Evolutionary conservation across 2,888 invertebrate genomes (phyloP).

Genomic region (Sussaba pulchella): DNA sequence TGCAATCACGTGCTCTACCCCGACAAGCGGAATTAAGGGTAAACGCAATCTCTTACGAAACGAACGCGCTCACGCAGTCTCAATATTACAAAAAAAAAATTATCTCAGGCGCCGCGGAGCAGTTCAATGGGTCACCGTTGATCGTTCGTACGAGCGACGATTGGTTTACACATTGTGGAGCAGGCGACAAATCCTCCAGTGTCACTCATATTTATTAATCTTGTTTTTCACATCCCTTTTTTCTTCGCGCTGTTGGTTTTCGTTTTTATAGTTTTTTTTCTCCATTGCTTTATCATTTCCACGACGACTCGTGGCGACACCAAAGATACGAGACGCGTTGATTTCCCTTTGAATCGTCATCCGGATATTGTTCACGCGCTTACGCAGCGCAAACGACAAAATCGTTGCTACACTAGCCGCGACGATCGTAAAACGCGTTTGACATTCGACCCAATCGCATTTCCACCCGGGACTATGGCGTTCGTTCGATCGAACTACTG

Average conservation of each 20-base stretch:
- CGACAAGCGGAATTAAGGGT: slow-evolving; percentile 67
- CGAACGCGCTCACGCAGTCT: slow-evolving; percentile 65
- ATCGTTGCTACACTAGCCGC: background rate
- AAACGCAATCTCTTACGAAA: slow-evolving; percentile 77
- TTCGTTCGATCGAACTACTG: slow-evolving; percentile 28
- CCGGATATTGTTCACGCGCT: background rate
- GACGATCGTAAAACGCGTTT: slow-evolving; percentile 13
- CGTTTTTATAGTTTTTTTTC: background rate
- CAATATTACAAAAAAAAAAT: slow-evolving; percentile 72
- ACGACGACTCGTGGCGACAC: slow-evolving; percentile 4
- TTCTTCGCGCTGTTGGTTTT: background rate
- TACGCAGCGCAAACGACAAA: background rate
- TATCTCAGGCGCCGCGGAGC: slow-evolving; percentile 69
- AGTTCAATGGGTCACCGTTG: slow-evolving; percentile 74
- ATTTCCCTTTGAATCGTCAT: too few relatives aligned
- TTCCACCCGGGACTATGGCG: slow-evolving; percentile 19
- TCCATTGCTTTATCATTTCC: slow-evolving; percentile 1
- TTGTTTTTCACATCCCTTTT: too few relatives aligned
- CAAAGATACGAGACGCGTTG: slow-evolving; percentile 1
- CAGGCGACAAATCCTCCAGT: slow-evolving; percentile 29
- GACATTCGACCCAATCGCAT: slow-evolving; percentile 53
- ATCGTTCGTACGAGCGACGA: slow-evolving; percentile 47
- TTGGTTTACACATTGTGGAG: slow-evolving; percentile 9
- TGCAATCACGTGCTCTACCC: slow-evolving; percentile 27
- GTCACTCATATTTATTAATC: slow-evolving; percentile 10